Evolutionary conservation across 30 jellyfish, hydroid and myxozoan species (phyloP).

Genomic region (Hydractinia symbiolongicarpus): DNA sequence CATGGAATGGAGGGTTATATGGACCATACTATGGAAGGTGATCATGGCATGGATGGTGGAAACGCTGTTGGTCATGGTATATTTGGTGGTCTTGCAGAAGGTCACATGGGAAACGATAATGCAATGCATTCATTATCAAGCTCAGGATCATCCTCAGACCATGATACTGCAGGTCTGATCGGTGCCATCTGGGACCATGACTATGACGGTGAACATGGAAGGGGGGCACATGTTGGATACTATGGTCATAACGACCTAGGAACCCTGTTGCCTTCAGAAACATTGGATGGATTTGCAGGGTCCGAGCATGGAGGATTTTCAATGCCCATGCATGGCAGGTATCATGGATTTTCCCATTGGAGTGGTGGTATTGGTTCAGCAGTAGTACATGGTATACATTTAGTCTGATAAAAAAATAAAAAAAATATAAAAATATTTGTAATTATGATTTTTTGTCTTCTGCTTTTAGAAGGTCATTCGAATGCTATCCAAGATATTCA

Average conservation of each 20-base stretch:
- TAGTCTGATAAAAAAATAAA: neutral
- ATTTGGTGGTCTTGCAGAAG: too few species aligned
- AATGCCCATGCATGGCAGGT: conserved; percentile 6
- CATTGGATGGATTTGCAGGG: conserved; percentile 91
- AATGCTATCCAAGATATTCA: conserved; percentile 79
- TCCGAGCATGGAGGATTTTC: conserved; percentile 50
- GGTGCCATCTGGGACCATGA: conserved; percentile 26
- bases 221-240: conserved; percentile 9
- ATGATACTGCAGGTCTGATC: conserved; percentile 9
- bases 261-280: conserved; percentile 83
- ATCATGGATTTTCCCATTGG: conserved; percentile 5
- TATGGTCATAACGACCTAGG: conserved; percentile 61
- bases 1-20: conserved; percentile 1
- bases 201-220: conserved; percentile 8
- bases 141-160: conserved; percentile 3
- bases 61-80: too few species aligned
- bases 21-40: conserved; percentile 3
- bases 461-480: neutral
- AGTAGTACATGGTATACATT: neutral
- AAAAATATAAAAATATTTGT: neutral
- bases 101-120: neutral
- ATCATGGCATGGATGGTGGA: neutral
- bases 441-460: neutral
- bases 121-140: conserved; percentile 16
- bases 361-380: neutral